Conservation (phyloP, 2,113 vertebrate species). For the Axis porcinus region DNA sequence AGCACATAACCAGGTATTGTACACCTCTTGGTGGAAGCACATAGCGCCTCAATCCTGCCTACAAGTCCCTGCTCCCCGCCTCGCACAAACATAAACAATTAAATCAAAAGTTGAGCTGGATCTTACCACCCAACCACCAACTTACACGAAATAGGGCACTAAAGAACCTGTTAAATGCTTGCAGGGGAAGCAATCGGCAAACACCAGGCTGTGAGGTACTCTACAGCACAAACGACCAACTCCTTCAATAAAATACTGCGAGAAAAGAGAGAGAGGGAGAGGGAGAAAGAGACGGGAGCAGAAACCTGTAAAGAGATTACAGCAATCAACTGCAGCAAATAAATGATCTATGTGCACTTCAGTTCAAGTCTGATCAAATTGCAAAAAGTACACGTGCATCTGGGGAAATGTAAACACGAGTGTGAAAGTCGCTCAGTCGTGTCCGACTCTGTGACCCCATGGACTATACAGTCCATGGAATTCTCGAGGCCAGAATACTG, state of each 20-base stretch:
- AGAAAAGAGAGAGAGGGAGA: background rate
- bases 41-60: background rate
- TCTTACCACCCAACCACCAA: background rate
- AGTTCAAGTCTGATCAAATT: background rate
- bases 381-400: background rate
- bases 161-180: background rate
- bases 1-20: background rate
- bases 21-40: background rate
- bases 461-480: background rate
- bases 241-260: background rate
- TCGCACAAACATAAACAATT: background rate
- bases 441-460: background rate
- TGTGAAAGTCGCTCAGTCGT: background rate
- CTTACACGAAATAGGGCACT: background rate
- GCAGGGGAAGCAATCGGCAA: background rate
- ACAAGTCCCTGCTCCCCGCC: background rate
- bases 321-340: background rate
- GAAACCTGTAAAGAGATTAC: background rate
- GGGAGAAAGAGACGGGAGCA: background rate
- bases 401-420: background rate
- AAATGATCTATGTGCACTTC: background rate
- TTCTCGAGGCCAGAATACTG: background rate
- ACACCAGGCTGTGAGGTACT: background rate
- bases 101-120: background rate
- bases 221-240: background rate